A percentile compares a stretch with the other conserved stretches of the same genome.
These are phyloP conservation scores for Oncorhynchus clarkii DNA, from an alignment of 2,113 vertebrate genomes.

Conservation along the genomic window DNA sequence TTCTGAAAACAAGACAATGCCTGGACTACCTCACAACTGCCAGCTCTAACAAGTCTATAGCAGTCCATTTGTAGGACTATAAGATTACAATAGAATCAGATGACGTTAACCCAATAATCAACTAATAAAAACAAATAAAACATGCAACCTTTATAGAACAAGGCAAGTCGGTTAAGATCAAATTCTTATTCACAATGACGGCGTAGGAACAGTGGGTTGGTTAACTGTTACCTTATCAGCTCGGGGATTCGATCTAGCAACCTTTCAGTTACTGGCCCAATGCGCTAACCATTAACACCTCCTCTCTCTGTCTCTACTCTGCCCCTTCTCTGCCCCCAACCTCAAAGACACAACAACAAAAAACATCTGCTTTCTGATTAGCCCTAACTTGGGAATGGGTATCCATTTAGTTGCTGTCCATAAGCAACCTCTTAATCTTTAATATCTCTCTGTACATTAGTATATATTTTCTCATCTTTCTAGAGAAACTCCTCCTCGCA, in stretches of 20 bases:
- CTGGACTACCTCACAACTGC: too few relatives aligned
- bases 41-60: too few relatives aligned
- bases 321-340: slow-evolving; percentile 33
- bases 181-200: too few relatives aligned
- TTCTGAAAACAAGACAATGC: too few relatives aligned
- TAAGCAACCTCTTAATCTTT: slow-evolving; percentile 63
- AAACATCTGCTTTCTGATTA: slow-evolving; percentile 40
- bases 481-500: slow-evolving; percentile 93
- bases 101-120: not conserved
- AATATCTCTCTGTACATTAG: slow-evolving; percentile 80
- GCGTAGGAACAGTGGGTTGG: too few relatives aligned
- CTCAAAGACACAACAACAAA: slow-evolving; percentile 17
- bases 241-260: too few relatives aligned
- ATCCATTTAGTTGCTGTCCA: slow-evolving; percentile 43
- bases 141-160: too few relatives aligned
- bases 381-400: slow-evolving; percentile 41
- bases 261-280: too few relatives aligned
- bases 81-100: slow-evolving; percentile 32
- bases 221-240: too few relatives aligned
- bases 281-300: too few relatives aligned
- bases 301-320: not conserved
- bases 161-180: too few relatives aligned
- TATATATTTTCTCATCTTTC: slow-evolving; percentile 80
- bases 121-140: too few relatives aligned
- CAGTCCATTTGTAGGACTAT: slow-evolving; percentile 19